Base-by-base conservation (phyloP, 1,140 invertebrate genomes). In the Ridgeia piscesae region DNA sequence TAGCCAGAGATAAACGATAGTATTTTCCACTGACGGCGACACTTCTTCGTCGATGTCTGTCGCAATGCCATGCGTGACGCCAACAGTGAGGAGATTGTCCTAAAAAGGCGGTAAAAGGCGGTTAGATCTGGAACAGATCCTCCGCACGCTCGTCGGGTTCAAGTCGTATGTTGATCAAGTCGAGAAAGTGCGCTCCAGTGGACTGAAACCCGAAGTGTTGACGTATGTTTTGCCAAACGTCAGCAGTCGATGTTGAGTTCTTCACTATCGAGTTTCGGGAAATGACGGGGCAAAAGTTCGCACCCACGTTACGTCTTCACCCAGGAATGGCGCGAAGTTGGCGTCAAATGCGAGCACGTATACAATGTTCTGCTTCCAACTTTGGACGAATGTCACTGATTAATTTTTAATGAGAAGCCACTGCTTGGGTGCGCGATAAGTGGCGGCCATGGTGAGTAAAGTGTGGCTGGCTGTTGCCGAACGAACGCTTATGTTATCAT, bases 71-170 rank as follows among this genome's bases (percentile, higher is more conserved):
- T 77, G 27, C 8, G 58, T 77, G 2, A 31, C 58, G 27, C 58
- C 89, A 14, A 27, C 89, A 11, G 89, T 90, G 89, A 94, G 88
- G 17, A 93, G 35, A 88, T 93, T 94, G 88, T 94, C 93, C 93
- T 90, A 94, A 34, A 88, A 94, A 94, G 6, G 93, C 90, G 0
- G 89, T 92, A 33, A 93, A n/a, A n/a, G n/a, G 33, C 58, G 92
- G 90, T 88, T 94, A 93, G 91, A 48, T 94, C 27, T 94, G 93
- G 91, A 48, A 94, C 27, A 94, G 88, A 92, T 94, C 94, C 34
- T 93, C 93, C 11, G 93, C 92, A 77, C 92, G 11, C 34, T 94
- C 92, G 34, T 90, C 89, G 0, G 93, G 92, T 89, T 93, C 92
- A 34, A 93, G 90, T 42, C 92, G 50, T 31, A 94, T 93, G 35